Base-by-base conservation (phyloP, 2,797 vertebrate genomes). In the Pagetopsis macropterus region DNA sequence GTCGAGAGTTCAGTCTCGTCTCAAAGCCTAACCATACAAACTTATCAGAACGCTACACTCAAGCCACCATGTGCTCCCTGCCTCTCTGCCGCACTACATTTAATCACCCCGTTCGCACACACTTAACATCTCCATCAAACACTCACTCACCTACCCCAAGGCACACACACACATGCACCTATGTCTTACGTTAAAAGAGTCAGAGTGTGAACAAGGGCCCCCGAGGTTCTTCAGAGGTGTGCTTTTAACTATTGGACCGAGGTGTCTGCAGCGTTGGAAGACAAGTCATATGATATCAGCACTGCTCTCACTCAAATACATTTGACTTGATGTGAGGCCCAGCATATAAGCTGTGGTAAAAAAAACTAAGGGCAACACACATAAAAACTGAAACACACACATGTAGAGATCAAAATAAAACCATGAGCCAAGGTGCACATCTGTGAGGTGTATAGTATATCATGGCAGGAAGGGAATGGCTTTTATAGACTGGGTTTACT, bases 261-360 rank as follows among this genome's bases (percentile, higher is more conserved):
- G 67, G 84, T 83, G 82, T 88, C 82, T 75, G 82, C 48, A 19
- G 72, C 33, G 23, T 68, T 49, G 45, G 65, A 76, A 23, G n/a
- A 76, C 52, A 54, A 64, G 76, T 82, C 44, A 82, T 76, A 15
- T 5, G 69, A 88, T 70, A 89, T 79, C 75, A 54, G 71, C 55
- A 64, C 44, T 6, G 66, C 76, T 52, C 70, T 76, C 69, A 43
- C 64, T 83, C 70, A 82, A 76, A 84, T 76, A 77, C 54, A 81
- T 83, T 48, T 81, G 52, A 76, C 45, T 79, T 57, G 44, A 70
- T 81, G 71, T 76, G 72, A 78, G 45, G 64, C 65, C 60, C 43
- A 23, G 67, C 7, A 11, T 77, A 21, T 19, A 43, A 37, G 59
- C 75, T 56, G 55, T 63, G 70, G 73, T 64, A 68, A 79, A 82